These are phyloP conservation scores for Aspidoscelis tigris DNA, from an alignment of 2,113 vertebrate species.

Conservation along the genomic window DNA sequence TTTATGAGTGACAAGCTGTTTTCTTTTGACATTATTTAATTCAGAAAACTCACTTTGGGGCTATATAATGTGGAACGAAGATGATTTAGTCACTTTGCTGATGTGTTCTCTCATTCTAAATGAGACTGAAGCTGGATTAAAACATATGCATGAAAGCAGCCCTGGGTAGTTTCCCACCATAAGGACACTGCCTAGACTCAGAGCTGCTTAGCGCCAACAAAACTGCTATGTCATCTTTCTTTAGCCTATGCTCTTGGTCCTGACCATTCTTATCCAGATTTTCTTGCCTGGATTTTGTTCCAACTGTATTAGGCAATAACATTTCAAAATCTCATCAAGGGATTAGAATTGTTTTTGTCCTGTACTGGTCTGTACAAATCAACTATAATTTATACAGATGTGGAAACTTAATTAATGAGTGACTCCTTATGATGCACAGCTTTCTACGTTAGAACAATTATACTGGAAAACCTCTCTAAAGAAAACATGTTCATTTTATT, in stretches of 20 bases:
- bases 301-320: neutral
- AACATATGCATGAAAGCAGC: too few species aligned
- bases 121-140: too few species aligned
- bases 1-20: too few species aligned
- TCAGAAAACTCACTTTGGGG: too few species aligned
- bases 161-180: neutral
- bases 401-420: neutral
- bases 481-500: neutral
- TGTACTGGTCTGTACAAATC: neutral
- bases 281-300: neutral
- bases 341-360: neutral
- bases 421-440: neutral
- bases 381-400: conserved; percentile 9
- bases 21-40: too few species aligned
- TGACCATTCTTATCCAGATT: neutral
- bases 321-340: neutral
- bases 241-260: neutral
- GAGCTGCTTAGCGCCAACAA: neutral
- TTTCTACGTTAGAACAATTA: neutral
- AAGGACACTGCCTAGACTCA: neutral
- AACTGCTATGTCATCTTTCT: neutral
- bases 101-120: too few species aligned
- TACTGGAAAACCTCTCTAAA: neutral
- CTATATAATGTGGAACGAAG: too few species aligned
- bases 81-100: too few species aligned